Conservation (phyloP, 2,797 vertebrate genomes). For the Eupleurogrammus muticus region DNA sequence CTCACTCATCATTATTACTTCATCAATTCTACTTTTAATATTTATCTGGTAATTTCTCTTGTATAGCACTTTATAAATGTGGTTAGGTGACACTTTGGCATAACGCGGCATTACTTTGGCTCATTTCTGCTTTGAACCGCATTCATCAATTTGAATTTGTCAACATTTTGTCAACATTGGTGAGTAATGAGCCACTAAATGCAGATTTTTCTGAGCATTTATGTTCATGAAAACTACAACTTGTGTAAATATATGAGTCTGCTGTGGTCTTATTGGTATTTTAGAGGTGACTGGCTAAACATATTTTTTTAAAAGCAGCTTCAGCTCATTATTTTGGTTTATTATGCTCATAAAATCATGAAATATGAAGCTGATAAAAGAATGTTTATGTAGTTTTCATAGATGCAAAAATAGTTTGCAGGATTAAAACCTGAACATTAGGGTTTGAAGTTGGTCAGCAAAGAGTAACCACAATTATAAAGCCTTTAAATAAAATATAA, state of each 20-base stretch:
- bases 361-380: no score
- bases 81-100: constrained; percentile 21
- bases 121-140: constrained; percentile 1
- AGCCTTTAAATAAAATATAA: background rate
- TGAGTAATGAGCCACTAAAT: background rate
- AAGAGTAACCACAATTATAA: background rate
- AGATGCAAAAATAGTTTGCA: no score
- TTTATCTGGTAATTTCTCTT: no score
- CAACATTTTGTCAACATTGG: background rate
- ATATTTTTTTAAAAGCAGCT: no score
- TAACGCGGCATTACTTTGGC: background rate
- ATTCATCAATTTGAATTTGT: background rate
- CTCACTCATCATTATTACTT: no score
- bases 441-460: background rate
- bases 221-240: background rate
- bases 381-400: no score
- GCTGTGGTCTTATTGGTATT: background rate
- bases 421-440: no score
- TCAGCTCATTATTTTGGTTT: background rate
- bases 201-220: background rate
- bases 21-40: no score
- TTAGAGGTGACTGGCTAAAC: background rate
- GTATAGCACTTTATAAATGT: no score
- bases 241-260: background rate
- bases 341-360: no score